Base-by-base conservation (phyloP, 2,888 invertebrate species). In the Hoplodrina blanda region DNA sequence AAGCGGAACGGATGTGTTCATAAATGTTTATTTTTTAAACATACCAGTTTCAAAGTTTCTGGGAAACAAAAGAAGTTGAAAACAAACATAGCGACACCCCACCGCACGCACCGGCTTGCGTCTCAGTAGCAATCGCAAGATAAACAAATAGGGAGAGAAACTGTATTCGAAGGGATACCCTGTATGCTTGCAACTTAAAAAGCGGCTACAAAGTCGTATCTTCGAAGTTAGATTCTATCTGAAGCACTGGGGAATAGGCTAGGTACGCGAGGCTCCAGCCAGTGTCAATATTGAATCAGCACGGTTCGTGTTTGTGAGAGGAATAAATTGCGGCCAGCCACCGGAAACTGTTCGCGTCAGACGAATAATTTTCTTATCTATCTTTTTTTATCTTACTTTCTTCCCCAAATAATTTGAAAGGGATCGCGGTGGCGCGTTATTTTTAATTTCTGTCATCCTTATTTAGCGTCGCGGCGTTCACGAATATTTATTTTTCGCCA, bases 261-360 rank as follows among this genome's bases (percentile, higher is more conserved):
- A 91, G 91, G 90, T 90, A 89, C 86, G 82, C 80, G 76, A 65
- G 84, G 81, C 85, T 89, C 88, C 88, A 89, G 90, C 91, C 87
- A 89, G 88, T 91, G 93, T 94, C 94, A 95, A 95, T 95, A 95
- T 95, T 95, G 94, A 93, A 94, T 92, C 92, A 92, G 92, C 90
- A 83, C 89, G 87, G 90, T 87, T 89, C 89, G 89, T 93, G 93
- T 93, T 94, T 94, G 93, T 93, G 93, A 92, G 91, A 87, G 89
- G 93, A 94, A 94, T 94, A 94, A 94, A 94, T 94, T 94, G 93
- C 90, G 91, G 89, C 88, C 87, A 89, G 86, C 89, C 87, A 84
- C 81, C 87, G 89, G 90, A 92, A 91, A 91, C 90, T 85, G 89
- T 90, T 90, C 89, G 82, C 88, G 89, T 88, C 92, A 88, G 87